Percentiles rank a stretch among this genome's conserved stretches.
Evolutionary conservation across 92 coral and sea anemone genomes (phyloP).

Genomic region (Porites rus): DNA sequence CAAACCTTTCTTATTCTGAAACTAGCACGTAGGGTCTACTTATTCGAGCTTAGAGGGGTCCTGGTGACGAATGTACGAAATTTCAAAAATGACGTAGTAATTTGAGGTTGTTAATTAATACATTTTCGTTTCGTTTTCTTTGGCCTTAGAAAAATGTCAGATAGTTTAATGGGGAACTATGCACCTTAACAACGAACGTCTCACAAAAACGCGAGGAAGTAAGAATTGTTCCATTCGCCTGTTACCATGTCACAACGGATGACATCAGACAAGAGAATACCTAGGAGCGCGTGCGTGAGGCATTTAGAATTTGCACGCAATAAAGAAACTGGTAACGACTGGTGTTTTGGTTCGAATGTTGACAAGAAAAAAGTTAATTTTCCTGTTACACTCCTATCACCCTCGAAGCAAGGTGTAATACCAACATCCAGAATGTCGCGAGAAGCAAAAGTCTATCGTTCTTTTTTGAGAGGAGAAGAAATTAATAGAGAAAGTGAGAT

Average conservation of each 20-base stretch:
- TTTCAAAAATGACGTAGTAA: too few species aligned
- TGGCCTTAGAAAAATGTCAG: too few species aligned
- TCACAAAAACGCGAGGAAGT: not conserved
- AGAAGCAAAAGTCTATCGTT: slow-evolving; percentile 12
- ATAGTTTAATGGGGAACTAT: too few species aligned
- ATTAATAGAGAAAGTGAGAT: not conserved
- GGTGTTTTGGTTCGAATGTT: not conserved
- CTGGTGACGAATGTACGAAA: too few species aligned
- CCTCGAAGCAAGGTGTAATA: not conserved
- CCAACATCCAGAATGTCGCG: not conserved
- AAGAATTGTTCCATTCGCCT: not conserved
- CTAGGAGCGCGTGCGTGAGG: slow-evolving; percentile 3
- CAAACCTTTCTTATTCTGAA: too few species aligned
- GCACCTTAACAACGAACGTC: too few species aligned
- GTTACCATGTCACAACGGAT: not conserved
- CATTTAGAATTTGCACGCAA: slow-evolving; percentile 1
- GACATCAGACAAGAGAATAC: not conserved
- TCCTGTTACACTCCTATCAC: not conserved
- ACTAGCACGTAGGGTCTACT: too few species aligned
- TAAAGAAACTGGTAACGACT: slow-evolving; percentile 5
- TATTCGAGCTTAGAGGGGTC: too few species aligned
- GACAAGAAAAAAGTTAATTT: not conserved
- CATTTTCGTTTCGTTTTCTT: too few species aligned
- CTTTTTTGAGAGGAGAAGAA: not conserved
- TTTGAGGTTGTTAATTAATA: too few species aligned